A percentile compares a stretch with the other conserved stretches of the same genome.
Evolutionary conservation across 2,113 vertebrate genomes (phyloP).

Genomic region (Callopanchax toddi): DNA sequence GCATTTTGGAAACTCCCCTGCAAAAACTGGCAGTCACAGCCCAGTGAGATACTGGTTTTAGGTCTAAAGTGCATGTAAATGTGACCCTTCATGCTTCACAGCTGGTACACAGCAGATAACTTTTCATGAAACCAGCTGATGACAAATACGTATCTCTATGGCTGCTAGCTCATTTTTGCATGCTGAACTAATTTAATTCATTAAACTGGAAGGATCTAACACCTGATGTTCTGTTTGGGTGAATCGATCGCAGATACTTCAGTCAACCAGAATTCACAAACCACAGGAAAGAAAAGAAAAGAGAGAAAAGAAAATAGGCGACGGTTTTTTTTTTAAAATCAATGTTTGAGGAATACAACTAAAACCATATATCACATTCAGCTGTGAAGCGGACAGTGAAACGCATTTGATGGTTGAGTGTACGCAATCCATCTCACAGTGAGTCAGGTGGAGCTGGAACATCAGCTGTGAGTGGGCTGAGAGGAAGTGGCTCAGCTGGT

Average conservation of each 20-base stretch:
- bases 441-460: conserved; percentile 28
- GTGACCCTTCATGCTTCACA: background rate
- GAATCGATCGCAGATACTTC: conserved; percentile 22
- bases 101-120: conserved; percentile 9
- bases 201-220: conserved; percentile 21
- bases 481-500: conserved; percentile 58
- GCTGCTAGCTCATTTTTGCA: conserved; percentile 20
- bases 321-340: background rate
- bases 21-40: too few species aligned
- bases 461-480: conserved; percentile 49
- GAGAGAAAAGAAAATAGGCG: background rate
- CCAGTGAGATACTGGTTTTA: too few species aligned
- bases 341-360: background rate
- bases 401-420: conserved; percentile 10
- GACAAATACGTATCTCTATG: conserved; percentile 13
- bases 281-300: background rate
- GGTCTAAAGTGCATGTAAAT: too few species aligned
- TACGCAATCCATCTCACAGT: background rate
- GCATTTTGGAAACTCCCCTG: too few species aligned
- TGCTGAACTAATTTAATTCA: conserved; percentile 15
- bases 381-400: conserved; percentile 6
- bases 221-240: conserved; percentile 30
- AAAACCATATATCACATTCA: background rate
- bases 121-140: conserved; percentile 27
- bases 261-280: conserved; percentile 22